A percentile compares a stretch with the other conserved stretches of the same genome.
Conservation (phyloP, 2,888 invertebrate species). For the Anthophora plumipes region DNA sequence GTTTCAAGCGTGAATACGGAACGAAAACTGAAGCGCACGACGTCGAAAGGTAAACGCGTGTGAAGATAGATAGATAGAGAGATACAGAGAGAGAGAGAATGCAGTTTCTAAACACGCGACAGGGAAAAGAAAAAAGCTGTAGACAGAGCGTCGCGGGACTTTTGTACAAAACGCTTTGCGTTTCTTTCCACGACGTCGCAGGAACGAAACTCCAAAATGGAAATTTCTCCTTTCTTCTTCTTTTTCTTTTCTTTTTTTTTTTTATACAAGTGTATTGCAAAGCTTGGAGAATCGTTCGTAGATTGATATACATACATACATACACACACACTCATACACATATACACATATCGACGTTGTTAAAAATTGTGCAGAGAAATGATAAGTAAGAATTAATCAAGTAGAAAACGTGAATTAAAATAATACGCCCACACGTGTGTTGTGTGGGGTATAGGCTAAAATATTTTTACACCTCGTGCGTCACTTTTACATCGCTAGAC, state of each 20-base stretch:
- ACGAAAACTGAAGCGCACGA: not conserved
- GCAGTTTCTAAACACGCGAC: not conserved
- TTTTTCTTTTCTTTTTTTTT: no score
- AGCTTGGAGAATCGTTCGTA: conserved; percentile 15
- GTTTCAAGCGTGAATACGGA: conserved; percentile 45
- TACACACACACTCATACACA: no score
- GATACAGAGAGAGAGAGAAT: no score
- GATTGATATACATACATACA: conserved; percentile 7
- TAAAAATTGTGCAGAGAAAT: conserved; percentile 40
- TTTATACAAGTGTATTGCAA: conserved; percentile 29
- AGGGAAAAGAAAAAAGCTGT: not conserved
- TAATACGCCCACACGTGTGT: conserved; percentile 21
- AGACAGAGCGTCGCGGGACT: not conserved
- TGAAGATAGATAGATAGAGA: no score
- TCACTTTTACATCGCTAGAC: conserved; percentile 54
- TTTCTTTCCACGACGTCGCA: conserved; percentile 2
- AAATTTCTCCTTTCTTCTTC: no score
- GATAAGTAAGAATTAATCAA: not conserved
- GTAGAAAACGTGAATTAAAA: conserved; percentile 16
- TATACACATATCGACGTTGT: conserved; percentile 24
- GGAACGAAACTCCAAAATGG: conserved; percentile 6
- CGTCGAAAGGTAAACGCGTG: conserved; percentile 1
- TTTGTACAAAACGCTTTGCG: conserved; percentile 33
- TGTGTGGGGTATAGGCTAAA: conserved; percentile 29
- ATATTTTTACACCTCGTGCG: conserved; percentile 33